Evolutionary conservation across 2,888 invertebrate species (phyloP), one percentile per base, ranked within the genome.

Genomic region (Cataglyphis cursor): DNA sequence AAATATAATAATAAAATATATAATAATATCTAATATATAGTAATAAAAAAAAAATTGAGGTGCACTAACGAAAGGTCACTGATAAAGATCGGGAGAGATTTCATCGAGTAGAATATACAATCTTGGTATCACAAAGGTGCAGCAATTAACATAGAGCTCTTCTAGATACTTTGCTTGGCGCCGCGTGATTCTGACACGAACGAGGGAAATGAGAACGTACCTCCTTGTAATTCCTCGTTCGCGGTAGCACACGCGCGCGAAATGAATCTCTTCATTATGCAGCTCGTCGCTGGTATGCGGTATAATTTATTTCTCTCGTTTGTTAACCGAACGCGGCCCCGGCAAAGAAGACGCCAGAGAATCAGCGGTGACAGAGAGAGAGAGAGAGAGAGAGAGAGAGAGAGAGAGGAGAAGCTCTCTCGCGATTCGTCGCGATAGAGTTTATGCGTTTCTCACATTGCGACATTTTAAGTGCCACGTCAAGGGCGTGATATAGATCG

Each of bases 251-350:
- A 10, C 15, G 24, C 64, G 35, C 62, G 35, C 10, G 54, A 48
- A 41, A 74, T 41, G 74, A 59, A 61, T 83, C 41, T 48, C 72
- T 80, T 80, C 72, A 80, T 83, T 80, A 83, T 80, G 68, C 66
- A 64, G 54, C 66, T 28, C 54, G 72, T 66, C 61, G 51, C 54
- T 24, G 64, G 64, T 57, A 28, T 31, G 35, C 72, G 61, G 44
- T 15, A 68, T 81, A 81, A 84, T 81, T 84, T 75, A 84, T 84
- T 84, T 78, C 76, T 57, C 72, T 59, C 64, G 38, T 82, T 48
- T 70, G 76, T 76, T 68, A 82, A 68, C 68, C 68, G 28, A 76
- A 66, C 44, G 61, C n/a, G 35, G 15, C 10, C 28, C 15, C 41
- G 31, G 10, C 24, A 54, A 76, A 54, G 65, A 65, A 76, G 28